These are phyloP conservation scores for Parotia lawesii DNA, from an alignment of 2,113 vertebrate species.

Conservation along the genomic window DNA sequence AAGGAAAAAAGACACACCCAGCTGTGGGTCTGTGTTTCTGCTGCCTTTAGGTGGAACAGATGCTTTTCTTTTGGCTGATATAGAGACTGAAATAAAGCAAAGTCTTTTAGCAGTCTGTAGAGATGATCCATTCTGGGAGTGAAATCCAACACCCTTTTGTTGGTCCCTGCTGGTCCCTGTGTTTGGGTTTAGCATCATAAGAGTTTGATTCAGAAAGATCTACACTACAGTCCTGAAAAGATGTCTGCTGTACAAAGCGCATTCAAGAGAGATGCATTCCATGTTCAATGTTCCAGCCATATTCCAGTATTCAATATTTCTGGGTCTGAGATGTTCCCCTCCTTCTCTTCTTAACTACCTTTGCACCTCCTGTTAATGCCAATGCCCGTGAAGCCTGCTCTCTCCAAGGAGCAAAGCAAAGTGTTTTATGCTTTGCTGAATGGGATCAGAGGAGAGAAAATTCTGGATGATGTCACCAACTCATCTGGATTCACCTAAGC, in stretches of 20 bases:
- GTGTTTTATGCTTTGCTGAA: neutral
- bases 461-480: neutral
- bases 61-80: neutral
- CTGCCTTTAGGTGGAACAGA: neutral
- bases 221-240: neutral
- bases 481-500: neutral
- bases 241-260: neutral
- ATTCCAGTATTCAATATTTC: neutral
- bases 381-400: neutral
- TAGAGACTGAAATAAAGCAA: neutral
- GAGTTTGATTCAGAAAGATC: neutral
- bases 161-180: neutral
- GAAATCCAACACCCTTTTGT: neutral
- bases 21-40: neutral
- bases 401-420: neutral
- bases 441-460: neutral
- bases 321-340: neutral
- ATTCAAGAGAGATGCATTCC: neutral
- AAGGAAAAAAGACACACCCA: neutral
- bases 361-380: neutral
- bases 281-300: neutral
- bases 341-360: neutral
- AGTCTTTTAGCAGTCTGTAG: neutral
- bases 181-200: neutral
- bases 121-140: neutral